These are phyloP conservation scores for Jaculus jaculus DNA, from an alignment of 2,113 vertebrate species.

Conservation along the genomic window DNA sequence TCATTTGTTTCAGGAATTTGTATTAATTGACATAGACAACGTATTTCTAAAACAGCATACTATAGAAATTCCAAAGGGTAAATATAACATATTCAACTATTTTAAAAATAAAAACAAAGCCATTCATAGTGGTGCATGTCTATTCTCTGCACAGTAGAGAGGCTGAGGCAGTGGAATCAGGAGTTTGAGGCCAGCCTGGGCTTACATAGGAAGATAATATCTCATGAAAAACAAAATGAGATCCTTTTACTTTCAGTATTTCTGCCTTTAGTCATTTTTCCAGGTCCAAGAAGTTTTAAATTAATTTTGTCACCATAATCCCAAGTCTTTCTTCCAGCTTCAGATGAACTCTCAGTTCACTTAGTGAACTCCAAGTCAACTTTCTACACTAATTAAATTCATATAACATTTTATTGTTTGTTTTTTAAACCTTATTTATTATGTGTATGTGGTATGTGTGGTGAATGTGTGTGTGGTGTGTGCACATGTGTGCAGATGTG, in stretches of 20 bases:
- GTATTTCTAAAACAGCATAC: slow-evolving; percentile 30
- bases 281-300: slow-evolving; percentile 45
- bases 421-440: not conserved
- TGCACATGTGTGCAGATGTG: too few relatives aligned
- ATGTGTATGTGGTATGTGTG: too few relatives aligned
- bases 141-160: not conserved
- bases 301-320: slow-evolving; percentile 35
- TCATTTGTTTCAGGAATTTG: slow-evolving; percentile 35
- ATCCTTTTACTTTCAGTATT: not conserved
- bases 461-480: too few relatives aligned
- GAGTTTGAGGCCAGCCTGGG: not conserved
- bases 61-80: not conserved
- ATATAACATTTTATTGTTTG: not conserved
- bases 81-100: not conserved
- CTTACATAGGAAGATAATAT: not conserved
- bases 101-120: slow-evolving; percentile 26
- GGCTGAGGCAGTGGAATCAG: not conserved
- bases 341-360: not conserved
- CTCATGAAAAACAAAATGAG: not conserved
- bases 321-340: slow-evolving; percentile 37
- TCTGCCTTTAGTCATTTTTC: slow-evolving; percentile 53
- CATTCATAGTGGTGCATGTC: not conserved
- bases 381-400: slow-evolving; percentile 63
- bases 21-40: not conserved
- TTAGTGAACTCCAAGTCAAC: slow-evolving; percentile 49